Conservation (phyloP, 2,797 vertebrate species). For the Cottoperca gobio region DNA sequence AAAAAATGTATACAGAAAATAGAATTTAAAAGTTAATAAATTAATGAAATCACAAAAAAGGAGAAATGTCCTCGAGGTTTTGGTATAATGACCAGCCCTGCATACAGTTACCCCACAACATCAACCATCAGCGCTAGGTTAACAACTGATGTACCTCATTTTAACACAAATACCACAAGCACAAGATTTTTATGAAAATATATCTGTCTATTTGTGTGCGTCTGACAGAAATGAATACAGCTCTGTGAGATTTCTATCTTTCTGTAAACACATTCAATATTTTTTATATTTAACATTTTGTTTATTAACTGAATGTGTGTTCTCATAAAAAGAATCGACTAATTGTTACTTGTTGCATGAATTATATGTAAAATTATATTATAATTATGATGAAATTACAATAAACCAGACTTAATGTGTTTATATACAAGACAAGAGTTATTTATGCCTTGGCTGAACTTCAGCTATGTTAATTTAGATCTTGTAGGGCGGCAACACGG, state of each 20-base stretch:
- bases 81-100: neutral
- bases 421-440: neutral
- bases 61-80: neutral
- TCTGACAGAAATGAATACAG: conserved; percentile 21
- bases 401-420: conserved; percentile 40
- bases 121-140: neutral
- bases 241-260: neutral
- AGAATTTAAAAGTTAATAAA: conserved; percentile 7
- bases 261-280: conserved; percentile 22
- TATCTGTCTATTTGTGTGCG: conserved; percentile 15
- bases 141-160: conserved; percentile 39
- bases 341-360: conserved; percentile 25
- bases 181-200: neutral
- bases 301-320: conserved; percentile 25
- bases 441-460: neutral
- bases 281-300: conserved; percentile 45
- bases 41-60: neutral
- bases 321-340: conserved; percentile 10
- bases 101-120: neutral
- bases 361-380: conserved; percentile 46
- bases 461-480: conserved; percentile 1
- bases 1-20: neutral
- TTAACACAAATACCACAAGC: neutral
- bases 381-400: conserved; percentile 32
- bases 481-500: neutral